Evolutionary conservation across 2,888 invertebrate species (phyloP), one percentile per base, ranked within the genome.

Genomic region (Strigamia maritima): DNA sequence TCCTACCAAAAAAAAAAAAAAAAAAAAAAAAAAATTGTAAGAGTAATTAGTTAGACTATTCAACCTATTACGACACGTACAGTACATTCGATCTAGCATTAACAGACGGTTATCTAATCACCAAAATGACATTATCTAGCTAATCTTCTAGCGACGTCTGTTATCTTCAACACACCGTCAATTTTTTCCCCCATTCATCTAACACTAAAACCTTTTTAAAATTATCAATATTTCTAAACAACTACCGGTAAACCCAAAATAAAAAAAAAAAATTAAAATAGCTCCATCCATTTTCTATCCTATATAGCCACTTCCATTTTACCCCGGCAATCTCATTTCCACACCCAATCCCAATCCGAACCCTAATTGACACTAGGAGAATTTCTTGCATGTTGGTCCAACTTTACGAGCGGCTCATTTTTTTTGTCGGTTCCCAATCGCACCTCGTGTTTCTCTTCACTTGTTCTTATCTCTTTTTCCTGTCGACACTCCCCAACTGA

Each of bases 371-470:
- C 60, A 60, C 7, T 2, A 60, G 60, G 54, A 60, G n/a, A 60
- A 19, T 60, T 60, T 54, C 60, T 16, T n/a, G 24, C 60, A 24
- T 60, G 60, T 60, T 60, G 10, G 19, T 24, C 60, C 60, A 60
- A 60, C 60, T 60, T 60, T 60, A 60, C 60, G 60, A 60, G 19
- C 40, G 40, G 40, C 60, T 60, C 24, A 60, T 60, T 60, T 60
- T 60, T 60, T 60, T 44, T 16, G 40, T 44, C 40, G 40, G 40
- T 44, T 60, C 60, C 60, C 60, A 60, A 60, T 60, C 60, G 60
- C 60, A 60, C 60, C 60, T 60, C 60, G 60, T 60, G 60, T 60
- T 60, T 60, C 60, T 60, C 60, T 60, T 60, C 60, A 60, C 60
- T 60, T 60, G 60, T 60, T 60, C 60, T 60, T 60, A 60, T 60